Conservation (phyloP, 1,140 invertebrate genomes). For the Drosophila murphyi region DNA sequence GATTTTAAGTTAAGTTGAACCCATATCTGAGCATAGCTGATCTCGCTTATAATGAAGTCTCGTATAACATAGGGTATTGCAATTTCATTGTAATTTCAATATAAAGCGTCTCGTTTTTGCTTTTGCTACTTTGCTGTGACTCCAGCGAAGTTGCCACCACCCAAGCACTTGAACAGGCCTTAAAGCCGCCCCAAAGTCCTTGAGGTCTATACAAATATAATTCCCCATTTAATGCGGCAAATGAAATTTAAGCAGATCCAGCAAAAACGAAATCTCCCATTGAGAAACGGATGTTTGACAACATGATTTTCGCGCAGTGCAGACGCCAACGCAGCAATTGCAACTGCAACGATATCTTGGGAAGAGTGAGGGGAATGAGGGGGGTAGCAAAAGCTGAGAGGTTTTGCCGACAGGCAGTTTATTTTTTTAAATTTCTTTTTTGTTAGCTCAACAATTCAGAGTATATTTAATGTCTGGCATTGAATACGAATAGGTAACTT, state of each 20-base stretch:
- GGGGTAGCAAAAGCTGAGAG: background rate
- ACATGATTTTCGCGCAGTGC: slow-evolving; percentile 50
- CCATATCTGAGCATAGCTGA: no score
- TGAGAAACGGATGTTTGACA: background rate
- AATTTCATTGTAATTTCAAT: background rate
- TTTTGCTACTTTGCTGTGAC: slow-evolving; percentile 41
- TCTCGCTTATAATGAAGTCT: background rate
- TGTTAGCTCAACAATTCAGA: slow-evolving; percentile 61
- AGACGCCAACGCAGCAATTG: slow-evolving; percentile 3
- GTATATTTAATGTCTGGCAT: slow-evolving; percentile 26
- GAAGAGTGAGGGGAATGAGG: background rate
- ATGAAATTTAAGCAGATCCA: slow-evolving; percentile 63
- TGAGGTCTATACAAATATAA: slow-evolving; percentile 50
- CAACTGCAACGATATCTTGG: background rate
- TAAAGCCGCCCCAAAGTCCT: slow-evolving; percentile 31
- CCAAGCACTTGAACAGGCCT: slow-evolving; percentile 61
- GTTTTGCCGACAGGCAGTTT: slow-evolving; percentile 39
- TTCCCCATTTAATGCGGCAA: slow-evolving; percentile 50
- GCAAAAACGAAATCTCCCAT: background rate
- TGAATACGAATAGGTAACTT: slow-evolving; percentile 24
- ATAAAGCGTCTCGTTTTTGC: slow-evolving; percentile 1
- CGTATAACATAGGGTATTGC: slow-evolving; percentile 18
- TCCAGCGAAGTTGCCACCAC: slow-evolving; percentile 11
- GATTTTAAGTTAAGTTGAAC: no score
- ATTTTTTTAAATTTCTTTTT: slow-evolving; percentile 8